Conservation (phyloP, 2,888 invertebrate genomes). For the Acleris laterana region DNA sequence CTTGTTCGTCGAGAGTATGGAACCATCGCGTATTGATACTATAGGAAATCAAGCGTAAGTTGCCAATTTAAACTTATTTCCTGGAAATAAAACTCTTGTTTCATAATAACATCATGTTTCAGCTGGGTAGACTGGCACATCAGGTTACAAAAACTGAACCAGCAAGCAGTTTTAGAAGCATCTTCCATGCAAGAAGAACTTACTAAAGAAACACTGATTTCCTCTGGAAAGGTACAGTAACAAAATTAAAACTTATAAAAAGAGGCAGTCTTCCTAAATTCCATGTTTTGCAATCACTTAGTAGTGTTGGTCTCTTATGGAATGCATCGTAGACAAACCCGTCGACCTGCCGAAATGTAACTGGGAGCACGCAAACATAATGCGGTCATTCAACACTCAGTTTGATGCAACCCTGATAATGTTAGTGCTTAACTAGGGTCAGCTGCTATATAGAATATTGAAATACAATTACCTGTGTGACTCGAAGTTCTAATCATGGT, state of each 20-base stretch:
- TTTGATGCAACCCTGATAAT: no score
- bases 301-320: no score
- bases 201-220: slow-evolving; percentile 92
- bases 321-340: no score
- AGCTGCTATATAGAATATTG: no score
- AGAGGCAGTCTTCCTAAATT: not conserved
- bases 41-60: slow-evolving; percentile 86
- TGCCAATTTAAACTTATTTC: not conserved
- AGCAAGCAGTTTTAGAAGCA: slow-evolving; percentile 94
- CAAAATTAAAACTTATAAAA: not conserved
- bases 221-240: slow-evolving; percentile 87
- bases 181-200: slow-evolving; percentile 91
- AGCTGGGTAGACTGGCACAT: slow-evolving; percentile 94
- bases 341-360: no score
- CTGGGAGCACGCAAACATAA: no score
- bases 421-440: no score
- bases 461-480: no score
- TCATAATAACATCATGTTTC: slow-evolving; percentile 40
- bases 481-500: no score
- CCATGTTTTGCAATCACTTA: no score
- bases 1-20: slow-evolving; percentile 89
- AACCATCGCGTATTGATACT: slow-evolving; percentile 86
- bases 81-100: no score
- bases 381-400: no score
- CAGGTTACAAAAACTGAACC: slow-evolving; percentile 92